These are phyloP conservation scores for Ceuthmochares aereus DNA, from an alignment of 2,113 vertebrate species.

Conservation along the genomic window DNA sequence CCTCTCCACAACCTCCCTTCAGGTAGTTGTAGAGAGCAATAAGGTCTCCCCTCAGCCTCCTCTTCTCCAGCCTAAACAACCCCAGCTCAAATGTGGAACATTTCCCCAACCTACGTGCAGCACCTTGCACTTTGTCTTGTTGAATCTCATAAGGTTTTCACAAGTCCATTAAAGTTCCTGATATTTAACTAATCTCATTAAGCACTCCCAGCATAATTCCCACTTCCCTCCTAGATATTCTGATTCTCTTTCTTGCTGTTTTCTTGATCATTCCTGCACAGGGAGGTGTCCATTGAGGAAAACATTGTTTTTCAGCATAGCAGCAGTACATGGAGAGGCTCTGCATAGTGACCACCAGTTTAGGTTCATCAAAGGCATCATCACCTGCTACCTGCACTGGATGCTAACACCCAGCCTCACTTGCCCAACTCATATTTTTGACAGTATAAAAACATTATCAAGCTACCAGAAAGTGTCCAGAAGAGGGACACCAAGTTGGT, in stretches of 20 bases:
- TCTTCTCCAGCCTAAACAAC: too few species aligned
- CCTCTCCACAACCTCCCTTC: too few species aligned
- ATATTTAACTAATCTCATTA: not conserved
- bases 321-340: not conserved
- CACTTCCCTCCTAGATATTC: not conserved
- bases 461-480: too few species aligned
- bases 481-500: too few species aligned
- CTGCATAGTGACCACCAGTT: not conserved
- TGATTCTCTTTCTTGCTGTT: not conserved
- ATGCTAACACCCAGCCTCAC: not conserved
- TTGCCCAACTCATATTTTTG: not conserved
- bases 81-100: too few species aligned
- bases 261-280: not conserved
- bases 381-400: not conserved
- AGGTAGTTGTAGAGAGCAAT: too few species aligned
- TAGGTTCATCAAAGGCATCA: not conserved
- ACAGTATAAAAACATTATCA: too few species aligned
- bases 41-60: too few species aligned
- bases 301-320: rapidly evolving
- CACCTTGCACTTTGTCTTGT: too few species aligned
- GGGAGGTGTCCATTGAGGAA: not conserved
- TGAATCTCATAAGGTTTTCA: too few species aligned
- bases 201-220: not conserved
- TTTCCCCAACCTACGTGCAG: too few species aligned
- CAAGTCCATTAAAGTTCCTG: not conserved